Evolutionary conservation across 92 coral and sea anemone genomes (phyloP).

Genomic region (Actinostola sp.): DNA sequence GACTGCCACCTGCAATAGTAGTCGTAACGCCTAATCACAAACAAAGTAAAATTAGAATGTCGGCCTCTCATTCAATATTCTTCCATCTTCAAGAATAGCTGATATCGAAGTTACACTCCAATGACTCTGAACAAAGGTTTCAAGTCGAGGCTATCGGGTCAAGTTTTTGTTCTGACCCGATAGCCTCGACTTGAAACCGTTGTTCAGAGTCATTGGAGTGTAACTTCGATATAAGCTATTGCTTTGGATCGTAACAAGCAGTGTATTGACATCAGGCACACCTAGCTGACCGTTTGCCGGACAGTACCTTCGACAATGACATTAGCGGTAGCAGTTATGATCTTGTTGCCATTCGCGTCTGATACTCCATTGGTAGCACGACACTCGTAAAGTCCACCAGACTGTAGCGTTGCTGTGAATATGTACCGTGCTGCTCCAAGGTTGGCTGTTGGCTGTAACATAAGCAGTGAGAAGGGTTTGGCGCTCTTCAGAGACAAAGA

Average conservation of each 20-base stretch:
- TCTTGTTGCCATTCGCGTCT: not conserved
- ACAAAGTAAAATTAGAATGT: no score
- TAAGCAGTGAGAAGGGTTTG: no score
- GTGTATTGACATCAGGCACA: not conserved
- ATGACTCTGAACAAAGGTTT: no score
- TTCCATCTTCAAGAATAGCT: no score
- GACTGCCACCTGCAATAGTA: no score
- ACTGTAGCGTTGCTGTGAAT: not conserved
- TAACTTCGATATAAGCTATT: not conserved
- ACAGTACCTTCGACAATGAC: conserved; percentile 11
- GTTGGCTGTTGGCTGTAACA: not conserved
- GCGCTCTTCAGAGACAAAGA: not conserved
- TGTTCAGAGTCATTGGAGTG: no score
- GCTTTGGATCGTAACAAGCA: not conserved
- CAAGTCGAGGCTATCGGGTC: no score
- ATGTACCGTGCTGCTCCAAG: not conserved
- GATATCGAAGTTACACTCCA: no score
- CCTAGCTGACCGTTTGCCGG: not conserved
- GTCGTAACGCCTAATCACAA: no score
- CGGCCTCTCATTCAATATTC: no score
- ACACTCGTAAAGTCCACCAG: conserved; percentile 14
- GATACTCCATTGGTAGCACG: conserved; percentile 21
- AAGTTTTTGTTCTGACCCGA: no score
- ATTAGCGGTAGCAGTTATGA: not conserved
- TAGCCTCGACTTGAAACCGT: no score